Percentiles rank a stretch among this genome's conserved stretches.
phyloP scores from a whole-genome alignment of 2,113 vertebrate genomes.

The Bettongia penicillata region DNA sequence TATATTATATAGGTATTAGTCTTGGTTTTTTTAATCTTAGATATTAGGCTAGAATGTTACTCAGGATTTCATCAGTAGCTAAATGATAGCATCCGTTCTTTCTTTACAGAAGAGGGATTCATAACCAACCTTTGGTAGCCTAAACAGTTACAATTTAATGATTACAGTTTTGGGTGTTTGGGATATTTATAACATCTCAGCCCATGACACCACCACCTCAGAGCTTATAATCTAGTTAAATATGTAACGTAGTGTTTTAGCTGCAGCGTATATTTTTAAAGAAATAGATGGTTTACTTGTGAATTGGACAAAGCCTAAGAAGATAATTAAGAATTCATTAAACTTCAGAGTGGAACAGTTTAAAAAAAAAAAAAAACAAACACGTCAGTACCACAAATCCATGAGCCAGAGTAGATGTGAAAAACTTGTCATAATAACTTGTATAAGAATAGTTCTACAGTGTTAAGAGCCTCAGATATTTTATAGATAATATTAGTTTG shows the following conservation, averaged over 20 bases:
- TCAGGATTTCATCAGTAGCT: slow-evolving; percentile 5
- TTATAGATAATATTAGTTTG: slow-evolving; percentile 20
- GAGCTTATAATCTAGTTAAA: not conserved
- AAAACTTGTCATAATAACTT: not conserved
- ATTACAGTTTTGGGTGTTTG: not conserved
- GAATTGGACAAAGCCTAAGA: not conserved
- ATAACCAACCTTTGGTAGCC: slow-evolving; percentile 18
- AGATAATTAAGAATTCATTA: not conserved
- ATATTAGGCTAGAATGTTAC: not conserved
- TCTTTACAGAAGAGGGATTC: slow-evolving; percentile 18
- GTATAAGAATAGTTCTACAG: not conserved
- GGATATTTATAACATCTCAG: not conserved
- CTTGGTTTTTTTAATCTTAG: not conserved
- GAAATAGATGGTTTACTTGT: not conserved
- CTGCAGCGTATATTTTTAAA: too few relatives aligned
- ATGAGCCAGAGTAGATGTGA: not conserved
- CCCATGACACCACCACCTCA: not conserved
- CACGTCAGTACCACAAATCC: not conserved
- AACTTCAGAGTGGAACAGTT: not conserved
- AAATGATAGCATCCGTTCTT: slow-evolving; percentile 27
- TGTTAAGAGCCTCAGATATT: slow-evolving; percentile 13
- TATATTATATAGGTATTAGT: slow-evolving; percentile 18
- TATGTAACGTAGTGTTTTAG: not conserved
- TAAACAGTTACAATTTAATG: not conserved
- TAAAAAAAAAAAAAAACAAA: too few relatives aligned